phyloP scores from a whole-genome alignment of 1,140 invertebrate species.

The Drosophila hydei region DNA sequence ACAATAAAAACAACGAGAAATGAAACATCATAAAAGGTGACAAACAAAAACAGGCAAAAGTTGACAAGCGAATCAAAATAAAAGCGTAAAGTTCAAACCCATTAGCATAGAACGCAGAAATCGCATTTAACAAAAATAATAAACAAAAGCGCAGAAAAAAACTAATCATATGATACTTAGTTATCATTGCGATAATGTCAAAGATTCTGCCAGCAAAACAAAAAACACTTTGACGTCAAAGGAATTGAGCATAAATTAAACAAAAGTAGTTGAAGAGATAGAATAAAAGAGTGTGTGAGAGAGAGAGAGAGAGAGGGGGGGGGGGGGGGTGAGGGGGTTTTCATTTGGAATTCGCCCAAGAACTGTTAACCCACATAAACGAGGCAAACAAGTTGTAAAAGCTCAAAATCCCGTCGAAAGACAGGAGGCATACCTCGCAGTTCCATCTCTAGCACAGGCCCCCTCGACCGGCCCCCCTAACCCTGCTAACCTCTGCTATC shows the following conservation, averaged over 20 bases:
- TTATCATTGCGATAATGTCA: conserved; percentile 20
- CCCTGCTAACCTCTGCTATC: neutral
- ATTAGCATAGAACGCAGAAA: conserved; percentile 39
- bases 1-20: conserved; percentile 15
- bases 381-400: conserved; percentile 39
- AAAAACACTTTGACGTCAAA: conserved; percentile 29
- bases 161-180: conserved; percentile 13
- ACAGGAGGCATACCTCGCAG: conserved; percentile 50
- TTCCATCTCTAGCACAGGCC: neutral
- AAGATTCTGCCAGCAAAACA: neutral
- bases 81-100: conserved; percentile 29
- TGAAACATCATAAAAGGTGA: conserved; percentile 54
- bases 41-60: conserved; percentile 45
- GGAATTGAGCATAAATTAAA: conserved; percentile 40
- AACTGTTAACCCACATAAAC: conserved; percentile 71
- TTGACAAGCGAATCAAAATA: conserved; percentile 16
- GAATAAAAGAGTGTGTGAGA: conserved; percentile 1
- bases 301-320: neutral
- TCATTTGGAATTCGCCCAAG: conserved; percentile 56
- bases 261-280: conserved; percentile 10
- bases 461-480: conserved; percentile 21
- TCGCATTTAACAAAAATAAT: conserved; percentile 10
- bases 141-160: conserved; percentile 2
- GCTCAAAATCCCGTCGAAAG: conserved; percentile 30
- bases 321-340: neutral